Evolutionary conservation across 2,113 vertebrate genomes (phyloP).

Genomic region (Lophotis ruficrista): DNA sequence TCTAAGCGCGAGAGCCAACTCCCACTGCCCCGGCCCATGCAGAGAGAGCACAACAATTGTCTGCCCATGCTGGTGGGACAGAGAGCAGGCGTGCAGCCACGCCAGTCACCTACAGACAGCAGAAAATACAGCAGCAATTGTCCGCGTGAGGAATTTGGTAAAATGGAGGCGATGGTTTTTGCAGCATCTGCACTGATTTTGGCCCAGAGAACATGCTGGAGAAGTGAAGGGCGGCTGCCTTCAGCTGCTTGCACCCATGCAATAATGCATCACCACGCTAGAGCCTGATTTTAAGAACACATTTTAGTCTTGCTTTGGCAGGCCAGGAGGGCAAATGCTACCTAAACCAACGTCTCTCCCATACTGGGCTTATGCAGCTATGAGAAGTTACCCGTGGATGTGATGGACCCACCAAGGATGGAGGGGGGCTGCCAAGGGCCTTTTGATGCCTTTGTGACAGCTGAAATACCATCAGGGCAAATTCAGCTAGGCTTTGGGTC

Average conservation of each 20-base stretch:
- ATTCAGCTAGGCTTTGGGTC: not conserved
- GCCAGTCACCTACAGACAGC: slow-evolving; percentile 21
- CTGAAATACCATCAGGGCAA: not conserved
- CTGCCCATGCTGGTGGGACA: not conserved
- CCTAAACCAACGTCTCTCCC: not conserved
- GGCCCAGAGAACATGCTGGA: accelerated
- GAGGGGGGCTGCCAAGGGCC: not conserved
- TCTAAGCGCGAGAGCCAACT: slow-evolving; percentile 3
- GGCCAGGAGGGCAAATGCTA: not conserved
- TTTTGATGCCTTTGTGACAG: not conserved
- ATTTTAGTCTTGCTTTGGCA: not conserved
- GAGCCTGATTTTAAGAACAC: not conserved
- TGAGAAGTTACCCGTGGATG: not conserved
- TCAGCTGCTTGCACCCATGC: not conserved
- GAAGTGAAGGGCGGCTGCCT: not conserved
- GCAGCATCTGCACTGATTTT: not conserved
- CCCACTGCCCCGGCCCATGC: slow-evolving; percentile 39
- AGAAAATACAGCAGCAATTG: not conserved
- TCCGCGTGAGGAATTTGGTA: not conserved
- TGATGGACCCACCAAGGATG: not conserved
- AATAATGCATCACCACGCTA: accelerated
- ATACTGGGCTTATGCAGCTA: not conserved
- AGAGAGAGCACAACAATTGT: slow-evolving; percentile 35
- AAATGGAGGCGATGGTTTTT: not conserved
- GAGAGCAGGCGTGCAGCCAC: not conserved